These are phyloP conservation scores for Novumbra hubbsi DNA, from an alignment of 2,797 vertebrate genomes.

Conservation along the genomic window DNA sequence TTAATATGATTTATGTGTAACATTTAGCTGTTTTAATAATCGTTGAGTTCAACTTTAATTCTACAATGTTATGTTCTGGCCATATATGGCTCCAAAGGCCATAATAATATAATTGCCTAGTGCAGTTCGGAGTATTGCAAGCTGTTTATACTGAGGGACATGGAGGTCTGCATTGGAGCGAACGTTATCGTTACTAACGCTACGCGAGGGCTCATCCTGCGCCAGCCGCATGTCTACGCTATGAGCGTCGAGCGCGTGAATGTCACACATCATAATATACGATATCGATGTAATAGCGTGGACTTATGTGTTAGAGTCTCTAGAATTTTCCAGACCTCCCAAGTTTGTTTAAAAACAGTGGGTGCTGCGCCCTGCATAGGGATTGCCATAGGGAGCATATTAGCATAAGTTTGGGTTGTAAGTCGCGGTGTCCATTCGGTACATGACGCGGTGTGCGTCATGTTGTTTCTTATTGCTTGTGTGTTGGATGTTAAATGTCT, in stretches of 20 bases:
- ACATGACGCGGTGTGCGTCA: background rate
- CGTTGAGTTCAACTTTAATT: conserved; percentile 14
- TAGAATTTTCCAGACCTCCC: no score
- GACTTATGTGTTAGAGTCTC: background rate
- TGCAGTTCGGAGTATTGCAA: background rate
- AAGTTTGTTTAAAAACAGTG: no score
- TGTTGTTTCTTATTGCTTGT: conserved; percentile 9
- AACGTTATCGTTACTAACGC: conserved; percentile 45
- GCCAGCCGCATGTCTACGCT: conserved; percentile 32
- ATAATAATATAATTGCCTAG: background rate
- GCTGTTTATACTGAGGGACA: conserved; percentile 16
- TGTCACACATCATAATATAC: no score
- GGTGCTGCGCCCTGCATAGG: no score
- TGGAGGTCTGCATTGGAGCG: conserved; percentile 38
- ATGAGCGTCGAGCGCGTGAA: conserved; percentile 26
- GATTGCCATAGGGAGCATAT: no score
- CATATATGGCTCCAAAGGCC: conserved; percentile 1
- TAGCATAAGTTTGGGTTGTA: no score
- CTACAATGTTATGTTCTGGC: conserved; percentile 4
- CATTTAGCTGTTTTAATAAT: conserved; percentile 39
- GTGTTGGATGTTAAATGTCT: background rate
- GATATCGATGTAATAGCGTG: background rate
- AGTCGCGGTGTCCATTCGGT: no score
- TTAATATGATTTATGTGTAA: conserved; percentile 16
- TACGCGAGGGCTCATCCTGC: conserved; percentile 43